Percentiles rank a stretch among this genome's conserved stretches.
Evolutionary conservation across 2,888 invertebrate species (phyloP).

Genomic region (Philaethria dido): DNA sequence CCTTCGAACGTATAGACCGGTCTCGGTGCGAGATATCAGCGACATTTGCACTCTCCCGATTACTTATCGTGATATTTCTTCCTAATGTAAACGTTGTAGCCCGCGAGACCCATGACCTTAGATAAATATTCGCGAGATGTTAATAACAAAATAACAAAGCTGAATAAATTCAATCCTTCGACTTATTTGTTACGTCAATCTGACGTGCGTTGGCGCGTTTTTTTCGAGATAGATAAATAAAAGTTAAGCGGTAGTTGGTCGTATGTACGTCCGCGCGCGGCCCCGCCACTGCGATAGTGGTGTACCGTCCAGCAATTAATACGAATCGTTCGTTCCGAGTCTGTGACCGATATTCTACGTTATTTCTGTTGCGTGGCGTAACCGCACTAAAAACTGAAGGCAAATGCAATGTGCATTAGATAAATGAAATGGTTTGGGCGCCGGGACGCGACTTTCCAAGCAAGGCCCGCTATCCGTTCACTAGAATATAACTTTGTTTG

Average conservation of each 20-base stretch:
- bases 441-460: constrained; percentile 42
- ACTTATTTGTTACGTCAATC: constrained; percentile 43
- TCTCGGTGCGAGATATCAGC: constrained; percentile 46
- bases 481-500: constrained; percentile 5
- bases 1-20: constrained; percentile 47
- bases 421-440: constrained; percentile 66
- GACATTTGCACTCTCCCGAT: constrained; percentile 80
- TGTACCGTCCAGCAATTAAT: constrained; percentile 70
- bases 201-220: constrained; percentile 64
- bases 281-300: constrained; percentile 70
- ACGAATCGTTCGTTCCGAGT: constrained; percentile 72
- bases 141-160: constrained; percentile 32
- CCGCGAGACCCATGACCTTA: constrained; percentile 61
- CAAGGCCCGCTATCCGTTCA: constrained; percentile 32
- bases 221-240: constrained; percentile 50
- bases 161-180: constrained; percentile 23
- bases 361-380: constrained; percentile 82
- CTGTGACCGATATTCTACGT: constrained; percentile 82
- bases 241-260: constrained; percentile 55
- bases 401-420: constrained; percentile 78
- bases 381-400: constrained; percentile 78
- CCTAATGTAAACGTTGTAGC: constrained; percentile 61
- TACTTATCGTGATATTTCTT: constrained; percentile 71
- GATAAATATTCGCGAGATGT: constrained; percentile 51
- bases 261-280: constrained; percentile 68